Conservation (phyloP, 2,888 invertebrate genomes). For the Pyrrhosoma nymphula region DNA sequence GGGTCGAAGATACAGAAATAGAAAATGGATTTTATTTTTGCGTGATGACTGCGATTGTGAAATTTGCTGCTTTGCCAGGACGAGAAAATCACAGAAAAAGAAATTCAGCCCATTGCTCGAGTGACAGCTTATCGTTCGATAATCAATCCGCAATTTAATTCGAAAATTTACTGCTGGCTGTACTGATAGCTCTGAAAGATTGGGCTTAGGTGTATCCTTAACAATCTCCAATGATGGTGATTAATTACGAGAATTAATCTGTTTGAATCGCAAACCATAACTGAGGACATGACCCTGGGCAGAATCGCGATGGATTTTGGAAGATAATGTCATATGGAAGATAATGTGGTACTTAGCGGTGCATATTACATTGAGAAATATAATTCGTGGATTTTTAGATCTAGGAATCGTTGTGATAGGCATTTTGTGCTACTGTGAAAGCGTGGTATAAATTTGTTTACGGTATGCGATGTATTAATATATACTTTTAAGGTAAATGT, state of each 20-base stretch:
- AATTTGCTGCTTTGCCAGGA: neutral
- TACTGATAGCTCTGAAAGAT: neutral
- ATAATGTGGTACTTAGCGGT: neutral
- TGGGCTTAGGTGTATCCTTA: neutral
- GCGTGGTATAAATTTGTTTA: too few relatives aligned
- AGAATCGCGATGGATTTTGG: neutral
- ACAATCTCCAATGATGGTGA: neutral
- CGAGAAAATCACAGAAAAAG: neutral
- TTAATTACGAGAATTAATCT: neutral
- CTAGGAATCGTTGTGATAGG: neutral
- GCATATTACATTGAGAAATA: neutral
- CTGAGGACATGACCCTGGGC: neutral
- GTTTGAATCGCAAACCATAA: neutral
- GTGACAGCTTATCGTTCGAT: neutral
- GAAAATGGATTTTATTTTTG: neutral
- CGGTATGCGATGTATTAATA: too few relatives aligned
- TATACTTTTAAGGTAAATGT: too few relatives aligned
- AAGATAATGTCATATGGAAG: neutral
- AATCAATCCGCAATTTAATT: neutral
- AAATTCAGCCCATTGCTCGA: neutral
- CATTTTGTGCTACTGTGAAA: too few relatives aligned
- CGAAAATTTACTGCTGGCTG: neutral
- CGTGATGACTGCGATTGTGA: neutral
- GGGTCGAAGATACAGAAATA: neutral
- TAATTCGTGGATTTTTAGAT: neutral